Percentiles rank a stretch among this genome's conserved stretches.
phyloP scores from a whole-genome alignment of 2,113 vertebrate genomes.

The Cervus canadensis region DNA sequence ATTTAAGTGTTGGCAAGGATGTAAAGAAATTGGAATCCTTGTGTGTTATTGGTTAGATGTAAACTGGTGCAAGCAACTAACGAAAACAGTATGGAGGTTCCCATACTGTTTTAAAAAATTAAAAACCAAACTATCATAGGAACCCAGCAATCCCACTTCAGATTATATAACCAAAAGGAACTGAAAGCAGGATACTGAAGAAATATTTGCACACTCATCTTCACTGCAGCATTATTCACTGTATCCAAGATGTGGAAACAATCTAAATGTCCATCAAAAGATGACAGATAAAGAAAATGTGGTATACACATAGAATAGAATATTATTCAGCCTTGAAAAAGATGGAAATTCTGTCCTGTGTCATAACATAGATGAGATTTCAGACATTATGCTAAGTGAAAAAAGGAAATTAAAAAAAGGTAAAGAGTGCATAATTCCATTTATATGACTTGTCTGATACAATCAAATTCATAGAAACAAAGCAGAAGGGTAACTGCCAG shows the following conservation, averaged over 20 bases:
- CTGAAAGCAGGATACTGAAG: background rate
- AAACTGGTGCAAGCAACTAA: background rate
- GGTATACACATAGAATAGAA: background rate
- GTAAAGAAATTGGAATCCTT: background rate
- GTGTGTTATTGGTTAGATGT: background rate
- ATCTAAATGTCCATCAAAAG: background rate
- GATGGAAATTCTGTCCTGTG: background rate
- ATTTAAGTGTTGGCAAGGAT: background rate
- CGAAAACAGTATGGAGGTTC: background rate
- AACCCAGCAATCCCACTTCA: background rate
- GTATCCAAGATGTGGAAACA: background rate
- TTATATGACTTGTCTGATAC: background rate
- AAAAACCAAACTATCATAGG: background rate
- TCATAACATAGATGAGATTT: background rate
- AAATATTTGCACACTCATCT: background rate
- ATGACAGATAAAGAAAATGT: background rate
- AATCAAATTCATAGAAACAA: background rate
- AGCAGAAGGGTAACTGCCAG: background rate
- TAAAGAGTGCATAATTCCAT: background rate
- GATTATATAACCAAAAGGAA: background rate
- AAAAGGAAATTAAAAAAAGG: background rate
- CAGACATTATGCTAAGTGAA: background rate
- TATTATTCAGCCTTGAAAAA: background rate
- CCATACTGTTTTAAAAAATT: background rate
- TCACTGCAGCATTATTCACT: background rate